Evolutionary conservation across 2,113 vertebrate species (phyloP).

Genomic region (Nerophis lumbriciformis): DNA sequence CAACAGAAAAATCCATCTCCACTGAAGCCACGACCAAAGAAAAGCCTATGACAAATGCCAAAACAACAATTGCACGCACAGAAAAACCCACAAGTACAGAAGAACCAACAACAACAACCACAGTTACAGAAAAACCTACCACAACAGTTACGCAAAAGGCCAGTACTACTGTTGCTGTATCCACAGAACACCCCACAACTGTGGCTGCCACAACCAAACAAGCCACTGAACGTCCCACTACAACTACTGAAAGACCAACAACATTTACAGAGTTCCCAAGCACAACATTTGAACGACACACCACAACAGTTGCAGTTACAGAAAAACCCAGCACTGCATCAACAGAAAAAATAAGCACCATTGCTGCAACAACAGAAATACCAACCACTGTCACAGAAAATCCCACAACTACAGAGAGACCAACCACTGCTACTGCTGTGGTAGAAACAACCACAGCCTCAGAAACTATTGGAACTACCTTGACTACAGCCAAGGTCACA

Average conservation of each 20-base stretch:
- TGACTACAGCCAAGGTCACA: background rate
- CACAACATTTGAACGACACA: background rate
- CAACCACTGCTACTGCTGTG: background rate
- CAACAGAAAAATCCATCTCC: background rate
- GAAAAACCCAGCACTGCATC: background rate
- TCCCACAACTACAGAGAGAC: background rate
- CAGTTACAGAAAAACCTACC: background rate
- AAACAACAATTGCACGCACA: conserved; percentile 1
- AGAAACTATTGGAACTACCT: background rate
- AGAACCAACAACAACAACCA: background rate
- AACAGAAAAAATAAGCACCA: background rate
- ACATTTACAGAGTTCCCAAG: background rate
- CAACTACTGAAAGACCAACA: background rate
- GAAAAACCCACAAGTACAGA: background rate
- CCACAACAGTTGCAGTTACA: background rate
- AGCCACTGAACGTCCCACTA: background rate
- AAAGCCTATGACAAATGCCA: background rate
- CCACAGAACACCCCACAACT: background rate
- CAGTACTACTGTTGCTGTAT: background rate
- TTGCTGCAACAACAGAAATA: background rate
- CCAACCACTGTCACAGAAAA: background rate
- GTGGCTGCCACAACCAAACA: background rate
- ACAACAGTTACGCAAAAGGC: background rate
- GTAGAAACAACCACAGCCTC: background rate
- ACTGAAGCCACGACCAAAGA: conserved; percentile 3